phyloP scores from a whole-genome alignment of 2,113 vertebrate genomes.

The Xiphorhynchus elegans region DNA sequence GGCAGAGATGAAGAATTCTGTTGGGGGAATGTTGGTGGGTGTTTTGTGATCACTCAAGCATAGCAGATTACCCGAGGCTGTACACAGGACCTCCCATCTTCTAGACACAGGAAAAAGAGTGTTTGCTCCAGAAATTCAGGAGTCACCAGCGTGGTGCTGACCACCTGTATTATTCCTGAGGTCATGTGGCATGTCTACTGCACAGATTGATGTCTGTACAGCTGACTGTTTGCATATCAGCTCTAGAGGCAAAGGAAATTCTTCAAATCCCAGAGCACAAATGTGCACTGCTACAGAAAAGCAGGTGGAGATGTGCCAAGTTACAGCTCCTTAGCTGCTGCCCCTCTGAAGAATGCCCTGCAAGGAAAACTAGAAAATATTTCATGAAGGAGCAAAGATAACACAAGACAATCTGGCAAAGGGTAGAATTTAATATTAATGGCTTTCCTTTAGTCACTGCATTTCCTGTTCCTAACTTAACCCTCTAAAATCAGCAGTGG shows the following conservation, averaged over 20 bases:
- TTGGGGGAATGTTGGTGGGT: slow-evolving; percentile 26
- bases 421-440: slow-evolving; percentile 51
- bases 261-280: slow-evolving; percentile 67
- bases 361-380: slow-evolving; percentile 36
- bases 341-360: slow-evolving; percentile 55
- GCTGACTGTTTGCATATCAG: slow-evolving; percentile 49
- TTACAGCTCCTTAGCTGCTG: slow-evolving; percentile 49
- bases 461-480: slow-evolving; percentile 60
- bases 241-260: slow-evolving; percentile 63
- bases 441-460: slow-evolving; percentile 40
- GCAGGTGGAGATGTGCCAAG: slow-evolving; percentile 66
- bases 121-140: slow-evolving; percentile 17
- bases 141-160: slow-evolving; percentile 42
- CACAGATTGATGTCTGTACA: slow-evolving; percentile 58
- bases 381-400: slow-evolving; percentile 56
- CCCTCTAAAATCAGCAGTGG: background rate
- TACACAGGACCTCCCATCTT: background rate
- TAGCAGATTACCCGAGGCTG: slow-evolving; percentile 6
- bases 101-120: background rate
- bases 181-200: background rate
- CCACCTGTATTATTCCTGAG: slow-evolving; percentile 61
- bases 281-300: slow-evolving; percentile 38
- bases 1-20: slow-evolving; percentile 12
- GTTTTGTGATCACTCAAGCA: slow-evolving; percentile 49
- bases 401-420: slow-evolving; percentile 47